Evolutionary conservation across 2,797 vertebrate genomes (phyloP), one percentile per base, ranked within the genome.

Genomic region (Podargus strigoides): DNA sequence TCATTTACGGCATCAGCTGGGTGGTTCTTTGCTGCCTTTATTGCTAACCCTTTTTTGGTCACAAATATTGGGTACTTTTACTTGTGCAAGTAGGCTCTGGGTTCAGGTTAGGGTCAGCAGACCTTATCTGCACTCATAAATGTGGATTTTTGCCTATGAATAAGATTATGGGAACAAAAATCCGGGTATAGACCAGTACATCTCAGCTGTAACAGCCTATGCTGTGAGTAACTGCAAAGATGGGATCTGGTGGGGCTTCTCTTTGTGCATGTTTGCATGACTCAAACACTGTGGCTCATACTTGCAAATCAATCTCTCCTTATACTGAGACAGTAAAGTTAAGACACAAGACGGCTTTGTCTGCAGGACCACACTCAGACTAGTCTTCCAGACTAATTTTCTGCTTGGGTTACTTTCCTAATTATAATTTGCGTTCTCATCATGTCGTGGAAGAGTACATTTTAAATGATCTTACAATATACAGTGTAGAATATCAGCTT

Each of bases 341-440:
- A 73, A 85, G 90, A 96, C 89, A 96, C 76, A 74, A 59, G 56
- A 68, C 83, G 90, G 82, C 95, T 97, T 96, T 96, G 95, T 97
- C 96, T 97, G 95, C 94, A 77, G 86, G 14, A 96, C 67, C 85
- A 78, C 60, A 83, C 82, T 96, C 95, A 95, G 94, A 90, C 85
- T 95, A 93, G 85, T 94, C 85, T 95, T 95, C 92, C 68, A 60
- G 94, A 97, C 97, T 96, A 97, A 98, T 98, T 98, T 98, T 96
- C 97, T 96, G 96, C 95, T 95, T 96, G 94, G 72, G 68, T 85
- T 94, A 94, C 96, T 96, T 80, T 87, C 94, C 94, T 98, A 96
- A 97, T 96, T 96, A 97, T 97, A 97, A 97, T 98, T 97, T 98
- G 95, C 94, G 93, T 96, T 97, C 97, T 97, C 93, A 89, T 95